Percentiles rank a stretch among this genome's conserved stretches.
phyloP scores from a whole-genome alignment of 1,140 invertebrate genomes.

The Drosophila quadrilineata region DNA sequence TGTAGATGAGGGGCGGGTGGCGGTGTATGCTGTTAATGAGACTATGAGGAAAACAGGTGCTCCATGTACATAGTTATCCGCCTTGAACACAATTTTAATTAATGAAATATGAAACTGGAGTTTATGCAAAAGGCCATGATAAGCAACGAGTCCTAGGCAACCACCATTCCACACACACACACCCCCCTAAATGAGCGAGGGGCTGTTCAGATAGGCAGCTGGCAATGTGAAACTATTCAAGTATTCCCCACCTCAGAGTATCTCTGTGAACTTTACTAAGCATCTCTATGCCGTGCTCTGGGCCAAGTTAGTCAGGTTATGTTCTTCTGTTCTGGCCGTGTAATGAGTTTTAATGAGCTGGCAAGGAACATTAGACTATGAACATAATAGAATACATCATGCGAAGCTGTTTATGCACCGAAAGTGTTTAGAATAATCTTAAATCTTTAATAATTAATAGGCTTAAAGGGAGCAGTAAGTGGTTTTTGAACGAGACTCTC shows the following conservation, averaged over 20 bases:
- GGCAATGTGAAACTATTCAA: constrained; percentile 54
- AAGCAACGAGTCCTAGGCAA: constrained; percentile 4
- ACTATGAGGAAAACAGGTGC: constrained; percentile 54
- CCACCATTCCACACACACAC: not conserved
- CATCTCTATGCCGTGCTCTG: too few relatives aligned
- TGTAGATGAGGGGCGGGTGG: too few relatives aligned
- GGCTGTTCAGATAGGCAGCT: not conserved
- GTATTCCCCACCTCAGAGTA: not conserved
- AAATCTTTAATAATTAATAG: not conserved
- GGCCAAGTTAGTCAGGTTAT: too few relatives aligned
- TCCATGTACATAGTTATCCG: constrained; percentile 38
- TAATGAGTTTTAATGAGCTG: constrained; percentile 57
- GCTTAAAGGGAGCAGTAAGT: not conserved
- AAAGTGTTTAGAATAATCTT: not conserved
- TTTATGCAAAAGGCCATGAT: constrained; percentile 56
- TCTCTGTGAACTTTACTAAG: not conserved
- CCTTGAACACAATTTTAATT: constrained; percentile 67
- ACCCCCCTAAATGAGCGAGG: not conserved
- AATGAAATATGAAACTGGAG: constrained; percentile 70
- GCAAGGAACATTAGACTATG: constrained; percentile 10
- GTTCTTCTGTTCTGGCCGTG: not conserved
- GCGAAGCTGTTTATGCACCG: constrained; percentile 5
- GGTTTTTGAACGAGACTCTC: too few relatives aligned
- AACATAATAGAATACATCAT: constrained; percentile 19
- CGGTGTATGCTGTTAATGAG: constrained; percentile 53